These are phyloP conservation scores for Torymus tubicola DNA, from an alignment of 2,888 invertebrate genomes.

Conservation along the genomic window DNA sequence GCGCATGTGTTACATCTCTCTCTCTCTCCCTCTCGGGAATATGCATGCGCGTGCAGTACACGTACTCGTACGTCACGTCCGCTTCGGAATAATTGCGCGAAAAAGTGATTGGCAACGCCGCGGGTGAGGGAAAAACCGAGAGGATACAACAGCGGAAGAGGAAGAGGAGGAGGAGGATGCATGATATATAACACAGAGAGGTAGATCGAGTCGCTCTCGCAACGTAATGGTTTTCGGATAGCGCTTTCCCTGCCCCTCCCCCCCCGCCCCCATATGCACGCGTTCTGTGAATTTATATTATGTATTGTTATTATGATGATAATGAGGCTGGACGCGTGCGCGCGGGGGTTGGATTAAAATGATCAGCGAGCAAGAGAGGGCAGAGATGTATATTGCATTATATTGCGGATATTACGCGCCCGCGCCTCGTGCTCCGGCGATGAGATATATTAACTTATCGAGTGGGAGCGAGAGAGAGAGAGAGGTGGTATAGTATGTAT, in stretches of 20 bases:
- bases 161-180: not conserved
- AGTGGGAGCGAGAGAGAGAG: not conserved
- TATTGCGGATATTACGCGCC: not conserved
- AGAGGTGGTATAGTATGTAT: not conserved
- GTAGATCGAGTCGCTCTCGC: not conserved
- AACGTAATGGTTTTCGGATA: constrained; percentile 66
- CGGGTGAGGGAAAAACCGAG: not conserved
- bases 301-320: constrained; percentile 30
- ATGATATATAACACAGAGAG: not conserved
- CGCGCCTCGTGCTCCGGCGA: not conserved
- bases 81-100: constrained; percentile 74
- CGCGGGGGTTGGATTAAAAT: constrained; percentile 3
- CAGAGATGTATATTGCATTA: constrained; percentile 14
- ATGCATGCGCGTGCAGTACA: too few relatives aligned
- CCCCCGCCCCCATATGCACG: constrained; percentile 56
- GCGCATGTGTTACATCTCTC: constrained; percentile 74
- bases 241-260: constrained; percentile 64
- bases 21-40: constrained; percentile 14
- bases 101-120: constrained; percentile 73
- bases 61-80: constrained; percentile 67
- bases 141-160: not conserved
- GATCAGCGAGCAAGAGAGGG: constrained; percentile 5
- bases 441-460: constrained; percentile 49
- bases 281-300: not conserved
- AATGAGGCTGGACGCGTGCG: constrained; percentile 21